Conservation (phyloP, 64 coral and sea anemone genomes). For the Platygyra sinensis region DNA sequence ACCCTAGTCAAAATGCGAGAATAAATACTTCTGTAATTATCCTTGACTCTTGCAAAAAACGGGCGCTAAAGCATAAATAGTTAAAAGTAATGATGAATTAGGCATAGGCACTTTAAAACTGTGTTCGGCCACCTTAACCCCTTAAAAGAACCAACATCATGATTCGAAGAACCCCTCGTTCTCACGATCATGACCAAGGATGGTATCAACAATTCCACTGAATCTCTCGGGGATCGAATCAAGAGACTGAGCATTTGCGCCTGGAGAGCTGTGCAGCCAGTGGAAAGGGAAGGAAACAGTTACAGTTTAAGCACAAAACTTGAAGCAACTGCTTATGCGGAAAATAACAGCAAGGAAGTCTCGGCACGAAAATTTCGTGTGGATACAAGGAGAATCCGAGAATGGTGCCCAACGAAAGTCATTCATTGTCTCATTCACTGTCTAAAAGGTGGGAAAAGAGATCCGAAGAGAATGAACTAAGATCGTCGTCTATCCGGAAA, state of each 20-base stretch:
- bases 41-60: too few relatives aligned
- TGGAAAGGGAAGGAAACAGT: slow-evolving; percentile 62
- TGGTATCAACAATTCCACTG: slow-evolving; percentile 38
- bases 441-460: slow-evolving; percentile 28
- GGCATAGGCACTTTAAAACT: too few relatives aligned
- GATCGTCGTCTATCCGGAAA: background rate
- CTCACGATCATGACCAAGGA: slow-evolving; percentile 15
- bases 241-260: slow-evolving; percentile 16
- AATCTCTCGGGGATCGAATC: slow-evolving; percentile 14
- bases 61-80: too few relatives aligned
- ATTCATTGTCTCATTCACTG: slow-evolving; percentile 31
- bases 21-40: too few relatives aligned
- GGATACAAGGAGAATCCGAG: slow-evolving; percentile 52
- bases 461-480: slow-evolving; percentile 32
- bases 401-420: slow-evolving; percentile 57
- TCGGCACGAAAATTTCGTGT: slow-evolving; percentile 62
- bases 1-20: too few relatives aligned
- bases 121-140: too few relatives aligned
- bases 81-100: too few relatives aligned
- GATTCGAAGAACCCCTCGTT: too few relatives aligned
- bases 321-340: slow-evolving; percentile 43
- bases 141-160: too few relatives aligned
- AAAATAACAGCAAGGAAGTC: slow-evolving; percentile 37
- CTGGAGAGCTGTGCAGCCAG: slow-evolving; percentile 19
- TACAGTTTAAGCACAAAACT: slow-evolving; percentile 68